Conservation (phyloP, 2,888 invertebrate genomes). For the Horisme vitalbata region DNA sequence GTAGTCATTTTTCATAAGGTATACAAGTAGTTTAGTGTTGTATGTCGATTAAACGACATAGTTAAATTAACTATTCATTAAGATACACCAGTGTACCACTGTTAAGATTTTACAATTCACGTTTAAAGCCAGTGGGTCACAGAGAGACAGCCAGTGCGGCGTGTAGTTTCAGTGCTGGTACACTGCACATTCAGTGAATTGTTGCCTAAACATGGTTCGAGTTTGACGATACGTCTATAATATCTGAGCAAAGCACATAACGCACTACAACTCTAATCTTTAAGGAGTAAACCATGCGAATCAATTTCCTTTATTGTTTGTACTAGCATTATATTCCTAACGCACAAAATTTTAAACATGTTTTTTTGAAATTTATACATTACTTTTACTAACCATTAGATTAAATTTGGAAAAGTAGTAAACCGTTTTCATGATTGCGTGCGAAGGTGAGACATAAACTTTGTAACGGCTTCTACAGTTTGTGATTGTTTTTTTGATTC, state of each 20-base stretch:
- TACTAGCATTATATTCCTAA: slow-evolving; percentile 30
- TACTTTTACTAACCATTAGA: slow-evolving; percentile 23
- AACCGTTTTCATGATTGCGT: too few relatives aligned
- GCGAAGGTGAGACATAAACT: slow-evolving; percentile 47
- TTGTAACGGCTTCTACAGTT: slow-evolving; percentile 63
- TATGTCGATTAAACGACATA: slow-evolving; percentile 60
- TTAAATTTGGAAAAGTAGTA: background rate
- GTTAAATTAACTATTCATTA: slow-evolving; percentile 49
- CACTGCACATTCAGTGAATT: too few relatives aligned
- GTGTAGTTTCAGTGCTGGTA: too few relatives aligned
- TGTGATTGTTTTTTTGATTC: slow-evolving; percentile 65
- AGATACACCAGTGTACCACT: slow-evolving; percentile 12
- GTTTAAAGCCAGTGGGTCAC: too few relatives aligned
- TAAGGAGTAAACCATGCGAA: slow-evolving; percentile 30
- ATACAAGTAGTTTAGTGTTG: slow-evolving; percentile 62
- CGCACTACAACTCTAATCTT: slow-evolving; percentile 17
- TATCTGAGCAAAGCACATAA: slow-evolving; percentile 13
- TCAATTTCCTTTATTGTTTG: slow-evolving; percentile 26
- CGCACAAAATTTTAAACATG: slow-evolving; percentile 48
- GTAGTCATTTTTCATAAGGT: slow-evolving; percentile 75
- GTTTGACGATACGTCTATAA: slow-evolving; percentile 7
- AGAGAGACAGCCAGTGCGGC: too few relatives aligned
- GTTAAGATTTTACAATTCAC: background rate
- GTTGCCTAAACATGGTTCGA: too few relatives aligned
- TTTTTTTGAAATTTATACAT: slow-evolving; percentile 35